Percentiles rank a stretch among this genome's conserved stretches.
These are phyloP conservation scores for Oryzias dopingdopingensis DNA, from an alignment of 2,797 vertebrate species.

Conservation along the genomic window DNA sequence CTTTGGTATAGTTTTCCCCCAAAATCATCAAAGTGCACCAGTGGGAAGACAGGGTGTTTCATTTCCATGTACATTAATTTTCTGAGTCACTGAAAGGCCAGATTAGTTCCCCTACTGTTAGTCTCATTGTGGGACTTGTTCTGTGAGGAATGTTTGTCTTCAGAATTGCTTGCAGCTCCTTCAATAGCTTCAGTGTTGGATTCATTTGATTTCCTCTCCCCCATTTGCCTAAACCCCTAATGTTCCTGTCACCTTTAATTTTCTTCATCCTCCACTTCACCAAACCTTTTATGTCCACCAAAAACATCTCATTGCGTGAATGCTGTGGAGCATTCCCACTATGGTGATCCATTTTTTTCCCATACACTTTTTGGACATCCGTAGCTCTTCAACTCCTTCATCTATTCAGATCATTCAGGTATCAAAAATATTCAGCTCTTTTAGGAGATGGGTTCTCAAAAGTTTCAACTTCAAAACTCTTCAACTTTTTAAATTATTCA, in stretches of 20 bases:
- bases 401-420: no score
- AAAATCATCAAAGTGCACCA: background rate
- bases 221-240: slow-evolving; percentile 16
- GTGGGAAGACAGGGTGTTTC: slow-evolving; percentile 6
- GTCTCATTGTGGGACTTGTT: slow-evolving; percentile 30
- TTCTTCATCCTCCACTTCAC: slow-evolving; percentile 21
- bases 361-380: no score
- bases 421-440: no score
- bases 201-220: slow-evolving; percentile 28
- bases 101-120: slow-evolving; percentile 8
- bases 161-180: slow-evolving; percentile 26
- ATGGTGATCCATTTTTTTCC: no score
- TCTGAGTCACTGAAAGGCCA: slow-evolving; percentile 19
- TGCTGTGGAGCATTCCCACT: no score
- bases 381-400: no score
- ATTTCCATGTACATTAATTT: slow-evolving; percentile 16
- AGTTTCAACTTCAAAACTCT: no score
- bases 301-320: slow-evolving; percentile 1
- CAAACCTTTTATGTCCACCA: background rate
- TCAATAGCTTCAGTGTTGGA: slow-evolving; percentile 16
- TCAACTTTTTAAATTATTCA: no score
- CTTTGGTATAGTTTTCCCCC: background rate
- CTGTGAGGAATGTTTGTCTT: slow-evolving; percentile 9
- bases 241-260: slow-evolving; percentile 30
- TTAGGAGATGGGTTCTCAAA: no score